Percentiles rank a stretch among this genome's conserved stretches.
These are phyloP conservation scores for Eristalis intricaria DNA, from an alignment of 2,888 invertebrate genomes.

Conservation along the genomic window DNA sequence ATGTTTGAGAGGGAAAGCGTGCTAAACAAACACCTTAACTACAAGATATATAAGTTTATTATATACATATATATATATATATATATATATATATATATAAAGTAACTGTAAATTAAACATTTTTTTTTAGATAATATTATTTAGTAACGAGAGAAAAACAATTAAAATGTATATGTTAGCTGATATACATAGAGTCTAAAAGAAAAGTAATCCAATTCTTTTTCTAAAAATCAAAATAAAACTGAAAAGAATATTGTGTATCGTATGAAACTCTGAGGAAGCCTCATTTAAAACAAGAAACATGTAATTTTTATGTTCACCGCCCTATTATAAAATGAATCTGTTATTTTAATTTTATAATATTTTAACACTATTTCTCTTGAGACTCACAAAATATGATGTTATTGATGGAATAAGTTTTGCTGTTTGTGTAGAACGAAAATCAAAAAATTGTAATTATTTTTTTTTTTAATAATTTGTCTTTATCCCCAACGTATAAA, in stretches of 20 bases:
- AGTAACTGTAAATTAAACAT: slow-evolving; percentile 60
- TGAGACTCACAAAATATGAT: slow-evolving; percentile 29
- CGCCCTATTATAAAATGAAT: neutral
- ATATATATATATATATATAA: too few relatives aligned
- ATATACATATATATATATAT: slow-evolving; percentile 59
- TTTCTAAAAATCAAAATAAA: slow-evolving; percentile 41
- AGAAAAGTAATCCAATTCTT: slow-evolving; percentile 53
- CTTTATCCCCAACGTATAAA: slow-evolving; percentile 20
- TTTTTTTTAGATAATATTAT: slow-evolving; percentile 65
- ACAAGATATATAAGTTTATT: slow-evolving; percentile 53
- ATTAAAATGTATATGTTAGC: slow-evolving; percentile 52
- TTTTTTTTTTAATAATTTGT: slow-evolving; percentile 32
- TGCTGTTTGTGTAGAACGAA: slow-evolving; percentile 5
- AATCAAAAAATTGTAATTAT: slow-evolving; percentile 7
- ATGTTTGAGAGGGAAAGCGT: slow-evolving; percentile 39
- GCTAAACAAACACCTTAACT: slow-evolving; percentile 63
- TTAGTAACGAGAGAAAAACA: slow-evolving; percentile 42
- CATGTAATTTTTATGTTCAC: slow-evolving; percentile 11
- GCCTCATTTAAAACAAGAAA: slow-evolving; percentile 3
- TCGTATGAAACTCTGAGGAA: slow-evolving; percentile 44
- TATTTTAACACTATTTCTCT: slow-evolving; percentile 5
- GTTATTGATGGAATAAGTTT: slow-evolving; percentile 23
- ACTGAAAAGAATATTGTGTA: slow-evolving; percentile 11
- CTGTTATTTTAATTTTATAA: neutral
- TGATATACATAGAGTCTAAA: slow-evolving; percentile 46